A percentile compares a stretch with the other conserved stretches of the same genome.
Conservation (phyloP, 2,888 invertebrate genomes). For the Polydrusus cervinus region DNA sequence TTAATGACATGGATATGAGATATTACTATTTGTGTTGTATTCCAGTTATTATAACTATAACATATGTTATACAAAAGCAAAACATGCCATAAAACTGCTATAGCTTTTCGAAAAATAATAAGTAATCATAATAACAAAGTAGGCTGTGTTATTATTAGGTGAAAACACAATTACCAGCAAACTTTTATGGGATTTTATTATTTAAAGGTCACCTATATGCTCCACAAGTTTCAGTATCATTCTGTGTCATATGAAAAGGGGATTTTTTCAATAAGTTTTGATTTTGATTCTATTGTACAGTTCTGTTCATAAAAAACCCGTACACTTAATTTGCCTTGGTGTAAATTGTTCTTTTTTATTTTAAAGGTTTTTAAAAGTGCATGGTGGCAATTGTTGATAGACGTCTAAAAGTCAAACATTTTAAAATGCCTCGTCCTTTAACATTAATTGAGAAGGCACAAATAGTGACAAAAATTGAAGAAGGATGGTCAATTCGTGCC, state of each 20-base stretch:
- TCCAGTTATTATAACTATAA: neutral
- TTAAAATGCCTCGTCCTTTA: no score
- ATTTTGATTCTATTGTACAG: no score
- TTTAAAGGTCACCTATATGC: neutral
- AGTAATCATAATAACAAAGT: conserved; percentile 8
- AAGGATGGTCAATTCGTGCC: no score
- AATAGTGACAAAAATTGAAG: no score
- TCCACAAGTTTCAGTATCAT: neutral
- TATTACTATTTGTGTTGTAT: neutral
- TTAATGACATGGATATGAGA: neutral
- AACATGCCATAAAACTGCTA: neutral
- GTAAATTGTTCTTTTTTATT: no score
- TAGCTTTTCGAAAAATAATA: conserved; percentile 22
- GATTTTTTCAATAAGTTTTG: neutral
- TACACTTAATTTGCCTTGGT: no score
- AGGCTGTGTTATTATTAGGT: neutral
- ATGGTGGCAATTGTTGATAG: no score
- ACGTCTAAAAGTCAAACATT: no score
- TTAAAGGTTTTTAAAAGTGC: no score
- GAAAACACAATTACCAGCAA: neutral
- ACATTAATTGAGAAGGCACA: no score
- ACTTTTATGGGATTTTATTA: neutral
- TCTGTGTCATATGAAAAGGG: no score
- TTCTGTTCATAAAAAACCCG: no score
- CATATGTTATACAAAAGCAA: neutral